Base-by-base conservation (phyloP, 1,140 invertebrate species). In the Planococcus citri region DNA sequence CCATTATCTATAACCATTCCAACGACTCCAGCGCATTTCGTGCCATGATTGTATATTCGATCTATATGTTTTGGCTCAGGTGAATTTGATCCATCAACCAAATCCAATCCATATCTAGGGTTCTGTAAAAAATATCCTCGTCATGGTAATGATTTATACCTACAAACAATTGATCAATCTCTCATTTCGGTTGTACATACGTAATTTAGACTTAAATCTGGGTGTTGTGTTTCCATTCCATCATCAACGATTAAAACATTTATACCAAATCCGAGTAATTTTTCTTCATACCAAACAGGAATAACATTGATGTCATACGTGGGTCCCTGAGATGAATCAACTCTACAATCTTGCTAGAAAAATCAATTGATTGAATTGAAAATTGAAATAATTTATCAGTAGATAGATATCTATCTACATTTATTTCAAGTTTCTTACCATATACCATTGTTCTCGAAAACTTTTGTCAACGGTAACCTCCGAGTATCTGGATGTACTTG, bases 171-270 rank as follows among this genome's bases (percentile, higher is more conserved):
- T n/a, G n/a, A n/a, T n/a, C n/a, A n/a, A n/a, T n/a, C n/a, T n/a
- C n/a, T n/a, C n/a, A n/a, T n/a, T n/a, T n/a, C n/a, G n/a, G n/a
- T n/a, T n/a, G n/a, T n/a, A n/a, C n/a, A n/a, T n/a, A 91, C 90
- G 76, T 92, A 94, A 79, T 93, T 94, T 1, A 79, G 79, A 38
- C 78, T 80, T 0, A 95, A 77, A 78, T 95, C 92, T 0, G 87
- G 85, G 78, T 94, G 91, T 22, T 83, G 86, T 76, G 88, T 84
- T 77, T 94, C 90, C 10, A 93, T 78, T 9, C 90, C 94, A 79
- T 96, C 93, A 77, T 95, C 93, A 8, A 96, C 79, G 69, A 96
- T 87, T 0, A 87, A 86, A 1, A 95, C 84, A 12, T 87, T 85
- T 0, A 95, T 82, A 6, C 88, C 88, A 73, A 82, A 84, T 12